Conservation (phyloP, 1,140 invertebrate genomes). For the Aphis gossypii region DNA sequence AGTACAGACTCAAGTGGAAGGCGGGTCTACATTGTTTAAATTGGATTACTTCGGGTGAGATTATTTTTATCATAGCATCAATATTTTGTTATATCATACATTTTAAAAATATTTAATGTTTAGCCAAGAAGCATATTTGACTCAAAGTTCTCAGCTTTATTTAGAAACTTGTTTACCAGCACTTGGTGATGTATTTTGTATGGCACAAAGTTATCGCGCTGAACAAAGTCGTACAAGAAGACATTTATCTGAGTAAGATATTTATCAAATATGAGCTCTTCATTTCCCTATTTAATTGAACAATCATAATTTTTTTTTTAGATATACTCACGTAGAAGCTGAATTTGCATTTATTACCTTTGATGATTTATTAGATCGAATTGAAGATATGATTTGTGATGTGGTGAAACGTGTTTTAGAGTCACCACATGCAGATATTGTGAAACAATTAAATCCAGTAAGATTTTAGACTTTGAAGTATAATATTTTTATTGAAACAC, state of each 20-base stretch:
- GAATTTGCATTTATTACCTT: slow-evolving; percentile 97
- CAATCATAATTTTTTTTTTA: slow-evolving; percentile 63
- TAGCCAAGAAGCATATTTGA: slow-evolving; percentile 90
- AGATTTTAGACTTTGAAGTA: slow-evolving; percentile 59
- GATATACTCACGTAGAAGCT: slow-evolving; percentile 95
- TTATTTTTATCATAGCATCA: not conserved
- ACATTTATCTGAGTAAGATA: slow-evolving; percentile 90
- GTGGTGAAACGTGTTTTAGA: slow-evolving; percentile 91
- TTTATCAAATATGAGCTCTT: slow-evolving; percentile 28
- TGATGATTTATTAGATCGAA: slow-evolving; percentile 85
- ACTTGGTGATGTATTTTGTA: slow-evolving; percentile 96
- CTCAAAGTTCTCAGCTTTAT: slow-evolving; percentile 99
- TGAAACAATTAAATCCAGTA: slow-evolving; percentile 90
- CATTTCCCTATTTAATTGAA: not conserved
- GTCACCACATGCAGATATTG: slow-evolving; percentile 80
- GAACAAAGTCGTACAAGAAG: slow-evolving; percentile 95
- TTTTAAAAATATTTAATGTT: slow-evolving; percentile 62
- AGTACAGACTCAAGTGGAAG: slow-evolving; percentile 96
- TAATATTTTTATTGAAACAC: not conserved
- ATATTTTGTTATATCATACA: not conserved
- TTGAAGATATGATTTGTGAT: slow-evolving; percentile 96
- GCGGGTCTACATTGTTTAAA: slow-evolving; percentile 97
- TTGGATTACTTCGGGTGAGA: slow-evolving; percentile 91
- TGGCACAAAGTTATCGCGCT: slow-evolving; percentile 96
- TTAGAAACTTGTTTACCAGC: slow-evolving; percentile 94